phyloP scores from a whole-genome alignment of 1,140 invertebrate genomes.

The Procambarus clarkii region DNA sequence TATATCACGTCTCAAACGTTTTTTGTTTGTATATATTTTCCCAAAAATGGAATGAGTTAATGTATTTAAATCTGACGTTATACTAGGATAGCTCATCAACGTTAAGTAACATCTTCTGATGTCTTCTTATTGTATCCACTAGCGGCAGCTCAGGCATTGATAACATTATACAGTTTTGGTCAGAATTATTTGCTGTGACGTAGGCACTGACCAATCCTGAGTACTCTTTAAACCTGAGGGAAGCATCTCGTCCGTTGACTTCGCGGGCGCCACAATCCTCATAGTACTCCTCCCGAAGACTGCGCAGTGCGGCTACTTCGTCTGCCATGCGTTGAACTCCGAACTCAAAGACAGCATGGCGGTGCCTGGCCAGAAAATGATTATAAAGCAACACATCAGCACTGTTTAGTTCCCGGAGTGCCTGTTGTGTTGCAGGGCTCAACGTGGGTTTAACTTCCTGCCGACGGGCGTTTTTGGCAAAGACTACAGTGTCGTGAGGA shows the following conservation, averaged over 20 bases:
- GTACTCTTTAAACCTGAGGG: conserved; percentile 47
- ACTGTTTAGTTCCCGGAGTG: conserved; percentile 62
- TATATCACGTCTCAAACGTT: not conserved
- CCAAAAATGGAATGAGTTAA: not conserved
- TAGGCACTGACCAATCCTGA: conserved; percentile 46
- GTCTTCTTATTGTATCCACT: conserved; percentile 22
- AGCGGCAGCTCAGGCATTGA: conserved; percentile 49
- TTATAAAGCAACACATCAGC: conserved; percentile 68
- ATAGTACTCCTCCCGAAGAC: conserved; percentile 48
- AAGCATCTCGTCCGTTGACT: conserved; percentile 46
- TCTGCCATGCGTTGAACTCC: conserved; percentile 29
- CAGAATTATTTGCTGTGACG: conserved; percentile 34
- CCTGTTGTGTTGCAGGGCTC: conserved; percentile 32
- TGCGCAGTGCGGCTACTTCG: conserved; percentile 22
- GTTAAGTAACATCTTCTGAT: conserved; percentile 10
- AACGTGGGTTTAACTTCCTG: conserved; percentile 63
- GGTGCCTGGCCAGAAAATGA: conserved; percentile 60
- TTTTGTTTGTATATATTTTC: not conserved
- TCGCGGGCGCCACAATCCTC: conserved; percentile 43
- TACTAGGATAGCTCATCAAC: not conserved
- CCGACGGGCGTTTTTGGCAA: conserved; percentile 75
- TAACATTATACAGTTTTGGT: conserved; percentile 40
- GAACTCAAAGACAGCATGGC: conserved; percentile 25
- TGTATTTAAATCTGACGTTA: not conserved
- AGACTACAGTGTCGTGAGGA: conserved; percentile 76